These are phyloP conservation scores for Apodemia duryi DNA, from an alignment of 2,888 invertebrate species.

Conservation along the genomic window DNA sequence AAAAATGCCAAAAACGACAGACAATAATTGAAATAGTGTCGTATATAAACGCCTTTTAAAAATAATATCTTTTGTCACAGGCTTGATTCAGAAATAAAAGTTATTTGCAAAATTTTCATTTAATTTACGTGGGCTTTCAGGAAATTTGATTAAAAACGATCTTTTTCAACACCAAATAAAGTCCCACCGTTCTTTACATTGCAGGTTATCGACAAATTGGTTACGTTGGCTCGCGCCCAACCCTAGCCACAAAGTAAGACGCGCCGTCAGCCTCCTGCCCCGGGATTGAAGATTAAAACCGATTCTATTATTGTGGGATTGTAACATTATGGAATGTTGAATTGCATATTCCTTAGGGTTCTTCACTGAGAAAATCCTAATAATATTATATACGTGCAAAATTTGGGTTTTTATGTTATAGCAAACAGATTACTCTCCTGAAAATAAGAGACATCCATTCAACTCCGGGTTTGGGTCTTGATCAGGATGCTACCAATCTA, in stretches of 20 bases:
- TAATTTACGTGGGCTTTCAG: no score
- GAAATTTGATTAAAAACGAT: no score
- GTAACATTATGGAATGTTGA: conserved; percentile 63
- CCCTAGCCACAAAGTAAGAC: conserved; percentile 44
- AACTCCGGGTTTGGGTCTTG: no score
- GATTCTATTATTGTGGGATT: conserved; percentile 71
- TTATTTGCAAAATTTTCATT: no score
- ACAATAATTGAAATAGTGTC: no score
- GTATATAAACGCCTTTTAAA: no score
- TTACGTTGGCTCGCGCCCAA: conserved; percentile 36
- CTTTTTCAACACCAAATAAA: no score
- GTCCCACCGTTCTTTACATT: conserved; percentile 14
- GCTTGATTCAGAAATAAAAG: no score
- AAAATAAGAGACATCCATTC: no score
- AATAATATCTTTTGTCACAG: no score
- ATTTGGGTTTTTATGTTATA: neutral
- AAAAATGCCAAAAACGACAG: no score
- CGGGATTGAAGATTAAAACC: conserved; percentile 65
- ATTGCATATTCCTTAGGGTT: conserved; percentile 63
- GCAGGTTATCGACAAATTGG: conserved; percentile 37
- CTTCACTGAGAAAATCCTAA: conserved; percentile 25
- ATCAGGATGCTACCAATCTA: no score
- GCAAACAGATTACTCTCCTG: neutral
- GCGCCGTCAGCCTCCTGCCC: conserved; percentile 49
- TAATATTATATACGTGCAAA: neutral